A percentile compares a stretch with the other conserved stretches of the same genome.
Evolutionary conservation across 2,113 vertebrate species (phyloP).

Genomic region (Tamias sibiricus): DNA sequence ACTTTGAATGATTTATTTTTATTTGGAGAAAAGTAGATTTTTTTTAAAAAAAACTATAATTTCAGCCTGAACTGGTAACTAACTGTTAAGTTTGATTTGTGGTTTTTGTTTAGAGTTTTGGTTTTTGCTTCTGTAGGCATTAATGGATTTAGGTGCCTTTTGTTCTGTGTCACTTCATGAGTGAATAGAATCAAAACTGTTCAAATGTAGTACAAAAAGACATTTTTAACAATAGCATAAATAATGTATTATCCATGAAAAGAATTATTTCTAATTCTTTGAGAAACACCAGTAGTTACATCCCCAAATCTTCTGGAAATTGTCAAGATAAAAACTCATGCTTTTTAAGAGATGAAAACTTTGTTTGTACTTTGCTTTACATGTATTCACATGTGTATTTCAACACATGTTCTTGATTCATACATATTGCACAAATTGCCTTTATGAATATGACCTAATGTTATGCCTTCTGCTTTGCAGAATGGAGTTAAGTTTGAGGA

Average conservation of each 20-base stretch:
- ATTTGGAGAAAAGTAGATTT: not conserved
- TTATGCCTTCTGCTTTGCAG: not conserved
- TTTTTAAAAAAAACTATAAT: not conserved
- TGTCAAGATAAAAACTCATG: not conserved
- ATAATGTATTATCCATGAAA: not conserved
- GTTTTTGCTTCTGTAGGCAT: not conserved
- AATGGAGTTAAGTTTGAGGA: not conserved
- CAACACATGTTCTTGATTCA: not conserved
- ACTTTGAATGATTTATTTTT: not conserved
- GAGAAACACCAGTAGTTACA: not conserved
- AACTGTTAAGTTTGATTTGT: not conserved
- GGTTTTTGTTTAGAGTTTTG: not conserved
- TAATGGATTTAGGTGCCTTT: not conserved
- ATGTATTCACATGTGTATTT: not conserved
- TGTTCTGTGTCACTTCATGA: not conserved
- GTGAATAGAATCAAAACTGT: not conserved
- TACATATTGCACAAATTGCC: not conserved
- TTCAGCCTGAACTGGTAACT: not conserved
- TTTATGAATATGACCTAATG: not conserved
- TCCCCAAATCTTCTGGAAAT: not conserved
- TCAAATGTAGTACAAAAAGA: not conserved
- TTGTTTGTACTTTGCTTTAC: not conserved
- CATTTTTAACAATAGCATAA: not conserved
- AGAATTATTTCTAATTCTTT: conserved; percentile 9
- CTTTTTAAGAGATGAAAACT: not conserved